Conservation (phyloP, 2,888 invertebrate genomes). For the Ectemnius cavifrons region DNA sequence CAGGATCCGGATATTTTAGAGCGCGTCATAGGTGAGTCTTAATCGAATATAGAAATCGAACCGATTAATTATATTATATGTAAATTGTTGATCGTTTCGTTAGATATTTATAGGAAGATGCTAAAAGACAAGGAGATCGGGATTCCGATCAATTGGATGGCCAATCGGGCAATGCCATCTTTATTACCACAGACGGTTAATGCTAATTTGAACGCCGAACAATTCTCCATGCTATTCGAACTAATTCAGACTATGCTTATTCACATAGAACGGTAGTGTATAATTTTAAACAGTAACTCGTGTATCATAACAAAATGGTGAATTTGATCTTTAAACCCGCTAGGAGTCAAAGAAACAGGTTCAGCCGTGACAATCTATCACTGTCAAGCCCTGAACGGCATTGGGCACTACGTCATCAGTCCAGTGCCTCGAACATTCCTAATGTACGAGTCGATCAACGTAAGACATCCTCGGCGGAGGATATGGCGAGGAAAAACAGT, state of each 20-base stretch:
- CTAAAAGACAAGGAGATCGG: slow-evolving; percentile 94
- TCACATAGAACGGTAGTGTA: slow-evolving; percentile 84
- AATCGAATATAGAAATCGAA: neutral
- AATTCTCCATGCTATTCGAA: slow-evolving; percentile 88
- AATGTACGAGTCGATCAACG: slow-evolving; percentile 91
- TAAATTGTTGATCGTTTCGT: neutral
- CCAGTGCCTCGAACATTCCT: slow-evolving; percentile 93
- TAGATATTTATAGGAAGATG: slow-evolving; percentile 95
- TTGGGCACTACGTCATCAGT: slow-evolving; percentile 87
- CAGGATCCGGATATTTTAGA: slow-evolving; percentile 93
- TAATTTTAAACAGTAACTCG: slow-evolving; percentile 31
- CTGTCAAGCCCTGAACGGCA: slow-evolving; percentile 88
- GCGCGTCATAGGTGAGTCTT: slow-evolving; percentile 94
- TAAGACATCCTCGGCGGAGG: slow-evolving; percentile 94
- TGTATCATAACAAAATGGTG: no score
- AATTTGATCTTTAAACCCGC: neutral
- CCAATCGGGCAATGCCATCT: slow-evolving; percentile 95
- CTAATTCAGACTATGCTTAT: slow-evolving; percentile 96
- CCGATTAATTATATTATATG: no score
- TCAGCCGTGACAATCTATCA: slow-evolving; percentile 90
- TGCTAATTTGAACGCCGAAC: slow-evolving; percentile 89
- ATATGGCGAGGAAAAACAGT: slow-evolving; percentile 93
- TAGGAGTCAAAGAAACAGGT: slow-evolving; percentile 89
- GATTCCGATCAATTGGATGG: slow-evolving; percentile 93
- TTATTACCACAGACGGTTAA: slow-evolving; percentile 95